These are phyloP conservation scores for Turnix velox DNA, from an alignment of 2,113 vertebrate species.

Conservation along the genomic window DNA sequence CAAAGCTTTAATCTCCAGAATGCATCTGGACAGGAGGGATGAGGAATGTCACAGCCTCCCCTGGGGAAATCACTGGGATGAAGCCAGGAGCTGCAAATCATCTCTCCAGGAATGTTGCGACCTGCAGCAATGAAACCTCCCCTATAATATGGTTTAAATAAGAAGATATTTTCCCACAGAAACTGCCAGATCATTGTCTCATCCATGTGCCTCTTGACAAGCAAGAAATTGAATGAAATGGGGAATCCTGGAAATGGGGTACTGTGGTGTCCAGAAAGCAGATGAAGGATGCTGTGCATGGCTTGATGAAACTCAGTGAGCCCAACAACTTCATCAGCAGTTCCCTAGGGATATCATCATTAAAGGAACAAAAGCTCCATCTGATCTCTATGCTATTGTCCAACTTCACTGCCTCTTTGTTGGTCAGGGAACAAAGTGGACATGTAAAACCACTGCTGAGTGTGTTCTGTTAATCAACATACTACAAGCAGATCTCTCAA, in stretches of 20 bases:
- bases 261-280: not conserved
- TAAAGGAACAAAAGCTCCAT: not conserved
- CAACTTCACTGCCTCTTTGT: not conserved
- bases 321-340: not conserved
- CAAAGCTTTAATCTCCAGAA: not conserved
- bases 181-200: not conserved
- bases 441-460: not conserved
- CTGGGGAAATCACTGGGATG: not conserved
- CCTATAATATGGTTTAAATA: not conserved
- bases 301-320: not conserved
- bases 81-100: not conserved
- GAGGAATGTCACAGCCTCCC: not conserved
- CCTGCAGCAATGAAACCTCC: constrained; percentile 35
- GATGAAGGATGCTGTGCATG: not conserved
- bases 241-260: not conserved
- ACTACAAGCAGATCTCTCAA: not conserved
- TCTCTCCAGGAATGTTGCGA: constrained; percentile 27
- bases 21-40: not conserved
- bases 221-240: not conserved
- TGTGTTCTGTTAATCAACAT: not conserved
- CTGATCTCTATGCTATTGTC: not conserved
- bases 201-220: not conserved
- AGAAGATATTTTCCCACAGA: not conserved
- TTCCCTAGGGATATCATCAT: not conserved
- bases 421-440: not conserved